phyloP scores from a whole-genome alignment of 2,797 vertebrate genomes.

The Coilia nasus region DNA sequence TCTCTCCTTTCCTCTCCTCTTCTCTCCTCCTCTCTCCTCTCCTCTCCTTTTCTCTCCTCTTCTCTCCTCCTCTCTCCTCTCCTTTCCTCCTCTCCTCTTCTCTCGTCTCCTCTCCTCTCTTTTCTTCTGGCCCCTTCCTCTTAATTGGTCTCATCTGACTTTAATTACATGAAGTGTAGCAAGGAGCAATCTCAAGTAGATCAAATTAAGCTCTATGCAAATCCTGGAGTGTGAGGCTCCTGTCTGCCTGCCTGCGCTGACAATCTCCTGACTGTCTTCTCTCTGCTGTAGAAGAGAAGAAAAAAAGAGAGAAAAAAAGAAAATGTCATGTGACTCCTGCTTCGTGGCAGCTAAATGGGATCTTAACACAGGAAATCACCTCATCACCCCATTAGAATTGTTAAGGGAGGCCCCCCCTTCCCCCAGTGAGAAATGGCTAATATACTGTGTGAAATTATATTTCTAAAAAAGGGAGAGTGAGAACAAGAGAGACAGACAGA shows the following conservation, averaged over 20 bases:
- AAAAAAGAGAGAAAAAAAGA: neutral
- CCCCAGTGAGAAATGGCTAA: conserved; percentile 65
- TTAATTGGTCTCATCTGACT: conserved; percentile 80
- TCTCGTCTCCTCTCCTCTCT: conserved; percentile 23
- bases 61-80: neutral
- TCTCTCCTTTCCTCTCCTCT: neutral
- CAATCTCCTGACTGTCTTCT: conserved; percentile 60
- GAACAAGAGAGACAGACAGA: conserved; percentile 58
- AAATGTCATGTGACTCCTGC: conserved; percentile 50
- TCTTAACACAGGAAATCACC: conserved; percentile 72
- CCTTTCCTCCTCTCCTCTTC: neutral
- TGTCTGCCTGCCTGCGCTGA: conserved; percentile 63
- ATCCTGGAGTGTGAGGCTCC: conserved; percentile 70
- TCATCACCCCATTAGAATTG: conserved; percentile 68
- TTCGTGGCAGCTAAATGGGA: conserved; percentile 70
- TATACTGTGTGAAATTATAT: conserved; percentile 46
- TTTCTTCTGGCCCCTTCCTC: conserved; percentile 70
- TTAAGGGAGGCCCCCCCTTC: conserved; percentile 65
- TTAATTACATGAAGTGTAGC: conserved; percentile 83
- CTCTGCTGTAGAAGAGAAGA: conserved; percentile 37
- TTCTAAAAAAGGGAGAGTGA: conserved; percentile 65
- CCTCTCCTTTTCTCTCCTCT: neutral
- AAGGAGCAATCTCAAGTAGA: conserved; percentile 82
- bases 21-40: neutral
- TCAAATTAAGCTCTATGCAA: conserved; percentile 81